A percentile compares a stretch with the other conserved stretches of the same genome.
These are phyloP conservation scores for Meriones psammophilus DNA, from an alignment of 2,797 vertebrate species.

Conservation along the genomic window DNA sequence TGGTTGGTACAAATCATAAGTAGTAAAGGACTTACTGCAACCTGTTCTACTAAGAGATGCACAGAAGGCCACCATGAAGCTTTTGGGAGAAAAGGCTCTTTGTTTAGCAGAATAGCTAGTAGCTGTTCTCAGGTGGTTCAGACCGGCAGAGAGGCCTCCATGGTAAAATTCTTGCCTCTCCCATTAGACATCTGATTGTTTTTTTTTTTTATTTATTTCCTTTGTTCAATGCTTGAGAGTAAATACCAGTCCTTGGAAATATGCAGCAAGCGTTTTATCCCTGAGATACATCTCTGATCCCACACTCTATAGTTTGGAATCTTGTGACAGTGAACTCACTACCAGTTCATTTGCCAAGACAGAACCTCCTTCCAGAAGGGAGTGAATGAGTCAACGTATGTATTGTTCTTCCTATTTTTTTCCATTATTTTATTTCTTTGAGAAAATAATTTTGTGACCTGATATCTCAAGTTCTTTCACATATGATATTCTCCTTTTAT, in stretches of 20 bases:
- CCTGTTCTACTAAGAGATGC: slow-evolving; percentile 38
- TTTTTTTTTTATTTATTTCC: not conserved
- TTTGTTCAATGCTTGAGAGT: not conserved
- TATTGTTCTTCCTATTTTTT: not conserved
- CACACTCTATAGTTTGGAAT: not conserved
- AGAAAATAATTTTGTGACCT: not conserved
- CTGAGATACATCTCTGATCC: not conserved
- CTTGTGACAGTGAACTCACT: not conserved
- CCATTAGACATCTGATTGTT: not conserved
- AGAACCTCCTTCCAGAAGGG: not conserved
- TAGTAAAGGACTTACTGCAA: slow-evolving; percentile 59
- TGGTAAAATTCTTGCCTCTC: not conserved
- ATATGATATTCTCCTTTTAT: not conserved
- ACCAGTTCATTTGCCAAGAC: not conserved
- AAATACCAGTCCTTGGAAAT: not conserved
- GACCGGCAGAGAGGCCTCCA: fast-evolving
- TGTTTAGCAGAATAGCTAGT: not conserved
- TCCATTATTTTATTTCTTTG: not conserved
- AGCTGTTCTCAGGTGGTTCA: not conserved
- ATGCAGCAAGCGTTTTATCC: not conserved
- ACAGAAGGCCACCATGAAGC: slow-evolving; percentile 63
- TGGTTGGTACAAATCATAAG: slow-evolving; percentile 64
- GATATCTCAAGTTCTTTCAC: slow-evolving; percentile 6
- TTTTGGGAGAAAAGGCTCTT: not conserved
- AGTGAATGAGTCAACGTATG: not conserved